Evolutionary conservation across 2,113 vertebrate genomes (phyloP), one percentile per base, ranked within the genome.

Genomic region (Epinephelus lanceolatus): DNA sequence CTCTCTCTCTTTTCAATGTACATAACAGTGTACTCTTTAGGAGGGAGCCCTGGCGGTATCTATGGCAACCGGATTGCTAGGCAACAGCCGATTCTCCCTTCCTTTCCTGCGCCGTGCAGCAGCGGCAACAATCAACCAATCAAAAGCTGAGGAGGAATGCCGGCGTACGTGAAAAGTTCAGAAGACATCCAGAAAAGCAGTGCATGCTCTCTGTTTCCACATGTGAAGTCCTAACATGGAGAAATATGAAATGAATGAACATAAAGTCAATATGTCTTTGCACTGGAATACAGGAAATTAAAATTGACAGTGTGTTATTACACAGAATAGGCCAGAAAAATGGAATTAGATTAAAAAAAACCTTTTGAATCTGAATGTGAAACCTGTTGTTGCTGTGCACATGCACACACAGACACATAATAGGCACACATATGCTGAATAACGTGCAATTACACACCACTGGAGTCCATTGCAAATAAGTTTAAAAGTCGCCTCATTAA

Each of bases 1-100:
- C 52, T 75, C 77, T 84, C 85, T 88, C 78, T 90, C 89, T 93
- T 90, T 93, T 93, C 93, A 91, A 94, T 94, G 94, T 94, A 95
- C 94, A 95, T 95, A 94, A 94, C 92, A 92, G 88, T 93, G 89
- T 93, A 94, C 88, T 94, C 95, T 94, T 96, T 94, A 95, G 84
- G 93, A 89, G 91, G 93, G 94, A 95, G 94, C 94, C 89, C 86
- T 91, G 95, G 88, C 60, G 67, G 96, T 97, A 95, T 94, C 95
- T 94, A 96, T 95, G 95, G 95, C 94, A 96, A 96, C 96, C 93
- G 5, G 80, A 95, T 96, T 94, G 91, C 95, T 96, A 96, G 94
- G 95, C 95, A 96, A 96, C 95, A 94, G 92, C 86, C 92, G 71
- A 88, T 94, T 94, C 91, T 92, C 92, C 92, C 92, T 93, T 93